Conservation (phyloP, 1,140 invertebrate species). For the Lasioglossum albipes region DNA sequence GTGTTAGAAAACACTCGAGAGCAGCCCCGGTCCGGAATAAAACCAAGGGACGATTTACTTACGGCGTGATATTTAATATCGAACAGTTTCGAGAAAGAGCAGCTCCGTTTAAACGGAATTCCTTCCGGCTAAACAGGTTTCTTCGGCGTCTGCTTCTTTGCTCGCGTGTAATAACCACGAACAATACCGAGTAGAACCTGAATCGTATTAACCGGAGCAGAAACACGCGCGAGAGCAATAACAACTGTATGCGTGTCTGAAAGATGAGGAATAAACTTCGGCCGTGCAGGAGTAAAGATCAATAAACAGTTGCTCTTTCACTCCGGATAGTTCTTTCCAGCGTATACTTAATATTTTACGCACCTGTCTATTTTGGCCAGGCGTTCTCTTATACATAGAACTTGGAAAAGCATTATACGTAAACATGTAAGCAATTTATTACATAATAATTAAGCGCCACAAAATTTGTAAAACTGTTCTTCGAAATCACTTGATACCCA, state of each 20-base stretch:
- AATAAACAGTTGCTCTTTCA: neutral
- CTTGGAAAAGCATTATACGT: too few relatives aligned
- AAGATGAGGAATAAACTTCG: neutral
- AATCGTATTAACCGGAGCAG: neutral
- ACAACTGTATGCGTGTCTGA: neutral
- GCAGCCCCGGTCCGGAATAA: neutral
- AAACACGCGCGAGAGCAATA: neutral
- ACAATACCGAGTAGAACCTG: constrained; percentile 6
- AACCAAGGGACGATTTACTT: neutral
- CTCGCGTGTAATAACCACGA: constrained; percentile 2
- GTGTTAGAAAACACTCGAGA: neutral
- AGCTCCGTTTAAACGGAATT: constrained; percentile 3
- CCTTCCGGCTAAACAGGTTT: constrained; percentile 16
- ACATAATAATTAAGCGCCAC: too few relatives aligned
- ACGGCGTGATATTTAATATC: constrained; percentile 1
- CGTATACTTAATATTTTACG: neutral
- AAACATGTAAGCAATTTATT: too few relatives aligned
- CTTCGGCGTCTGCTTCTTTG: neutral
- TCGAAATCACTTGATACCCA: too few relatives aligned
- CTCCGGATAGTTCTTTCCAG: neutral
- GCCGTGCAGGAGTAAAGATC: neutral
- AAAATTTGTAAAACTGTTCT: too few relatives aligned
- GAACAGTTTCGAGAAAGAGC: constrained; percentile 7
- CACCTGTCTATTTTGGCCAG: neutral
- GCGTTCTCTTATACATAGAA: too few relatives aligned